These are phyloP conservation scores for Argynnis bischoffii DNA, from an alignment of 2,888 invertebrate genomes.

Conservation along the genomic window DNA sequence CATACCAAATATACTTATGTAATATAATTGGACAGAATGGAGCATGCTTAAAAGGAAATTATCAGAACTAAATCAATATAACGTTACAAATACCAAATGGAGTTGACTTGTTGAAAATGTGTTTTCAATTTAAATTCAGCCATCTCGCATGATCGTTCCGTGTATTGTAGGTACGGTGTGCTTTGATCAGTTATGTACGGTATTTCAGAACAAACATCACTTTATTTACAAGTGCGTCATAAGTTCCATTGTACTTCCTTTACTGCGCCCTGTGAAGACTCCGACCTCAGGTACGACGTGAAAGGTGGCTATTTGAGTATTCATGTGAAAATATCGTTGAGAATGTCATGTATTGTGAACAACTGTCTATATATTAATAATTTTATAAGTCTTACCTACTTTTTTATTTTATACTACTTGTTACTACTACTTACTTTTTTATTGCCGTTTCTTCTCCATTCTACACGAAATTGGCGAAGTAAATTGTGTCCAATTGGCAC, in stretches of 20 bases:
- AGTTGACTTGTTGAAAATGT: slow-evolving; percentile 11
- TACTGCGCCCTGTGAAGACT: background rate
- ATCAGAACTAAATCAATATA: background rate
- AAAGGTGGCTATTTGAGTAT: background rate
- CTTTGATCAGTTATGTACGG: slow-evolving; percentile 35
- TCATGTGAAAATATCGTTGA: slow-evolving; percentile 5
- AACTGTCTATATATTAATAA: background rate
- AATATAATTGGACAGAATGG: background rate
- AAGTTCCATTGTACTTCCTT: slow-evolving; percentile 13
- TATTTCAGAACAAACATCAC: slow-evolving; percentile 14
- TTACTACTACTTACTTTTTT: too few relatives aligned
- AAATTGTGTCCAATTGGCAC: too few relatives aligned
- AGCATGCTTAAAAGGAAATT: background rate
- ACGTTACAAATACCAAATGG: background rate
- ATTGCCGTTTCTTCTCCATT: too few relatives aligned
- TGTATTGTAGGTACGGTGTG: slow-evolving; percentile 11
- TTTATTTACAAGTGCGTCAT: slow-evolving; percentile 1
- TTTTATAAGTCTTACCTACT: too few relatives aligned
- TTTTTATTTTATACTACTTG: too few relatives aligned
- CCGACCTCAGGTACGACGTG: slow-evolving; percentile 9
- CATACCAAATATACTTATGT: background rate
- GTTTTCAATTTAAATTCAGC: slow-evolving; percentile 27
- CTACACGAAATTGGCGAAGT: too few relatives aligned
- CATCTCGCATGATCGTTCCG: slow-evolving; percentile 8
- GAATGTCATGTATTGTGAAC: background rate